Conservation (phyloP, 1,140 invertebrate genomes). For the Triops longicaudatus region DNA sequence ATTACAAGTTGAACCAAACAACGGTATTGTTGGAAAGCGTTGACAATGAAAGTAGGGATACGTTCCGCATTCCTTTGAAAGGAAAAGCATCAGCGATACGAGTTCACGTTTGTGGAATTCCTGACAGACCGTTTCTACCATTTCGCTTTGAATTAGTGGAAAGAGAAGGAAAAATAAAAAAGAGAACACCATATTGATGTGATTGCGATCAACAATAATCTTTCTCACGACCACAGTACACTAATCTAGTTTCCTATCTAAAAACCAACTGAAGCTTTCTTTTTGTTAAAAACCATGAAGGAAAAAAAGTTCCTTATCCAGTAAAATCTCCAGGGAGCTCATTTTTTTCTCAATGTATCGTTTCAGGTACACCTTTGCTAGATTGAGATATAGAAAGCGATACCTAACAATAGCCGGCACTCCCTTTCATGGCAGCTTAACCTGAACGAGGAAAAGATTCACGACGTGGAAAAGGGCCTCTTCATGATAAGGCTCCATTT, state of each 20-base stretch:
- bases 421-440: background rate
- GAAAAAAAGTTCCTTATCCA: background rate
- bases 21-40: background rate
- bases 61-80: background rate
- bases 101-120: background rate
- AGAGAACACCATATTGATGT: background rate
- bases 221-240: background rate
- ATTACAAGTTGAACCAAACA: constrained; percentile 11
- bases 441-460: background rate
- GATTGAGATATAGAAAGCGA: constrained; percentile 12
- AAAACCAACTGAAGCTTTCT: background rate
- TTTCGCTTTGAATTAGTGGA: background rate
- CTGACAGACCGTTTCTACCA: background rate
- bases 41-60: background rate
- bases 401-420: background rate
- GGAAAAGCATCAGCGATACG: background rate
- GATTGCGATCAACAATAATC: background rate
- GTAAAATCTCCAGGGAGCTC: background rate
- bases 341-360: background rate
- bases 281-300: background rate
- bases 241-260: background rate
- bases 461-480: constrained; percentile 8
- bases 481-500: background rate
- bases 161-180: background rate
- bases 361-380: background rate